Conservation (phyloP, 2,888 invertebrate species). For the Phlogophora meticulosa region DNA sequence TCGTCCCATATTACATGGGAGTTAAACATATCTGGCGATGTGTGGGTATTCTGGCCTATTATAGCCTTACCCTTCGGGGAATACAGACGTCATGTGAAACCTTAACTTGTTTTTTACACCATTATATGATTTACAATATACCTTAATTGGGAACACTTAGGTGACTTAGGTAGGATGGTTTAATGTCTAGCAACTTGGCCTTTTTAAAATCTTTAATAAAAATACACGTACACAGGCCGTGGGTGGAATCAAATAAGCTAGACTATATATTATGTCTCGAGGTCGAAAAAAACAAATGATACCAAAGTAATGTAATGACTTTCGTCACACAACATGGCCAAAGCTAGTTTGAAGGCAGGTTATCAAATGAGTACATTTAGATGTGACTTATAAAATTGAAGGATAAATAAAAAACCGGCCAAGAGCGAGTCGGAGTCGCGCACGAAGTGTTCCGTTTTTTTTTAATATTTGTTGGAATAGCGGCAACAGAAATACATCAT, state of each 20-base stretch:
- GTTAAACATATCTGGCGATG: no score
- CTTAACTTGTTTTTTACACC: constrained; percentile 28
- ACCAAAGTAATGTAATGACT: constrained; percentile 53
- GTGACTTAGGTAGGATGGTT: not conserved
- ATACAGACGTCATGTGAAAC: no score
- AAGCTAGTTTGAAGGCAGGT: constrained; percentile 48
- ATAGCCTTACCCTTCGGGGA: no score
- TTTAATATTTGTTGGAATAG: no score
- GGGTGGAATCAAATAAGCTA: constrained; percentile 62
- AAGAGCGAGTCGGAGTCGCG: no score
- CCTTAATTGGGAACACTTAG: not conserved
- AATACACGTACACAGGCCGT: constrained; percentile 46
- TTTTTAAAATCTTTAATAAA: constrained; percentile 39
- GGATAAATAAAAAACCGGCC: constrained; percentile 16
- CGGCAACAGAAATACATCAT: no score
- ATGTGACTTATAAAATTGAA: constrained; percentile 11
- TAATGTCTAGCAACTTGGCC: constrained; percentile 18
- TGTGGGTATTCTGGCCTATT: no score
- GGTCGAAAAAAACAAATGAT: constrained; percentile 56
- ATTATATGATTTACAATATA: constrained; percentile 29
- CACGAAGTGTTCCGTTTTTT: no score
- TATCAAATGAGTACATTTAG: constrained; percentile 31
- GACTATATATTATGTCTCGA: constrained; percentile 60
- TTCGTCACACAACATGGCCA: constrained; percentile 51
- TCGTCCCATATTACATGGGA: no score